A percentile compares a stretch with the other conserved stretches of the same genome.
Conservation (phyloP, 2,888 invertebrate genomes). For the Amphipoea oculea region DNA sequence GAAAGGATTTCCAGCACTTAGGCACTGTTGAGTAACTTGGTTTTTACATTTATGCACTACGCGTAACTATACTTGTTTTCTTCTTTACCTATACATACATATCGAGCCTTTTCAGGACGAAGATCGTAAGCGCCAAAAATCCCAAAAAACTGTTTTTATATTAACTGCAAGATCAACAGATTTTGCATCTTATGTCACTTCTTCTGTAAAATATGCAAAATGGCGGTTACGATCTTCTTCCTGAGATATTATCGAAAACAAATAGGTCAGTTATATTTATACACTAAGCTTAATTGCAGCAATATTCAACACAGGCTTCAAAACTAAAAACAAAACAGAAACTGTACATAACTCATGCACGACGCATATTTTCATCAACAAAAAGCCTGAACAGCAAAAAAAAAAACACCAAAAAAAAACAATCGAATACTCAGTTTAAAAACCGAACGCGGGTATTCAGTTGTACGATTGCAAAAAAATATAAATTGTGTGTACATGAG, state of each 20-base stretch:
- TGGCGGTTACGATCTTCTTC: too few relatives aligned
- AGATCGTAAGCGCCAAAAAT: too few relatives aligned
- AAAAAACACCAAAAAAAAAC: slow-evolving; percentile 22
- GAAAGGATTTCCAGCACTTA: slow-evolving; percentile 43
- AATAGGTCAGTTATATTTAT: neutral
- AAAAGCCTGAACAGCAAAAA: slow-evolving; percentile 27
- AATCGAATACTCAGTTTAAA: slow-evolving; percentile 37
- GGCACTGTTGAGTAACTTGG: neutral
- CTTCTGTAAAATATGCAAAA: too few relatives aligned
- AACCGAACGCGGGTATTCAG: slow-evolving; percentile 38
- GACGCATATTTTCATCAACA: slow-evolving; percentile 38
- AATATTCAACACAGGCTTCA: neutral
- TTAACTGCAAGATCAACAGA: too few relatives aligned
- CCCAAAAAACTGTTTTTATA: too few relatives aligned
- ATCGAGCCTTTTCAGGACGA: too few relatives aligned
- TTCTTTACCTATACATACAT: neutral
- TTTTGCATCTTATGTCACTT: too few relatives aligned
- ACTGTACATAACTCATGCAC: slow-evolving; percentile 13
- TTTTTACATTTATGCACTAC: neutral
- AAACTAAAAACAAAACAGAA: slow-evolving; percentile 1
- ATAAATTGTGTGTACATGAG: slow-evolving; percentile 41
- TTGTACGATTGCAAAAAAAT: slow-evolving; percentile 42
- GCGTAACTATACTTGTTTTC: neutral
- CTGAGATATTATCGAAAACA: neutral
- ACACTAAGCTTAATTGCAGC: neutral